Base-by-base conservation (phyloP, 1,140 invertebrate species). In the Drosophila ironensis region DNA sequence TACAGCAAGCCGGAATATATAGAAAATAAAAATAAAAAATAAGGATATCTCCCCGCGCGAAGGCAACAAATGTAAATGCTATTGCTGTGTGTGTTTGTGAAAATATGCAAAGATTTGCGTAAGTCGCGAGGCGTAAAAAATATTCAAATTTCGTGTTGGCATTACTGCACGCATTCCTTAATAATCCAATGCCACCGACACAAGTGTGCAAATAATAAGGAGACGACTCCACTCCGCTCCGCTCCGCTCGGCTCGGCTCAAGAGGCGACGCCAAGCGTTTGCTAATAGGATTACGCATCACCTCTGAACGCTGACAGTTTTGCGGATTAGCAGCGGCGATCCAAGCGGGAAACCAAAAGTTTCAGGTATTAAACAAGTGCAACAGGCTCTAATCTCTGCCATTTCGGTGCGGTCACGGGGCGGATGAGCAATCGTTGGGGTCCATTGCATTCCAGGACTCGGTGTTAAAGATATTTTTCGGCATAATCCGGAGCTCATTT, bases 111-210 rank as follows among this genome's bases (percentile, higher is more conserved):
- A 77, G 70, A 38, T 64, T 56, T 50, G 44, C 52, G 44, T 50
- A 56, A 63, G 24, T 64, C 33, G 57, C 60, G 57, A 64, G 57
- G 60, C 60, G 60, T 63, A 71, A 84, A 74, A 72, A 72, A 78
- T 73, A 82, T 78, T 84, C 80, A 78, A 82, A 78, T 84, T 82
- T 73, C 64, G 70, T 73, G 52, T 42, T 52, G 53, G 59, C 70
- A 84, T 86, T 84, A 70, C 64, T 84, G 80, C 74, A 86, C 78
- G 80, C 78, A 86, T 74, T 84, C 69, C 70, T 66, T 73, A 84
- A 84, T 86, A 86, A 84, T 86, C 72, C 57, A 42, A 63, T 67
- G 60, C 46, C 40, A 59, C 38, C n/a, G n/a, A n/a, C 54, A 75
- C 60, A 72, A 77, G 74, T 78, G 75, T 81, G 53, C 72, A 81